Conservation (phyloP, 2,888 invertebrate genomes). For the Fragum fragum region DNA sequence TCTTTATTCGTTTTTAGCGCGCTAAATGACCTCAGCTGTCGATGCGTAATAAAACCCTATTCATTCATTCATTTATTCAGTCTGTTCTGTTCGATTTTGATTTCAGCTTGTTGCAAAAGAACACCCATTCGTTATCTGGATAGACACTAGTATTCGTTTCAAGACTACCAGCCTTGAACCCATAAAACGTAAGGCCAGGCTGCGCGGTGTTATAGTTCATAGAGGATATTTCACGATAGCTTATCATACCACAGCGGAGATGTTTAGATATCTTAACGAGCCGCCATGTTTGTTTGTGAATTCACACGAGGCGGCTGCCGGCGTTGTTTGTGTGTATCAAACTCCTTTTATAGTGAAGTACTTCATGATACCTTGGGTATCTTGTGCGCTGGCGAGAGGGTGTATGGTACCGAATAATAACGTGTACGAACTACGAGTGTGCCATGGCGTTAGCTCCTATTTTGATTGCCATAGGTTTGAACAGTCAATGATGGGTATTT, state of each 20-base stretch:
- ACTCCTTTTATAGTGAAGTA: neutral
- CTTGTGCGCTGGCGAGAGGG: neutral
- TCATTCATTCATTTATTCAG: no score
- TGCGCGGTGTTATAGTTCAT: neutral
- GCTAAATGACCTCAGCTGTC: no score
- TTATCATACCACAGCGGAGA: neutral
- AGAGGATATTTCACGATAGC: neutral
- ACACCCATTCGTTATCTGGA: neutral
- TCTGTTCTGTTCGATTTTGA: neutral
- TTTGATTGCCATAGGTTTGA: conserved; percentile 17
- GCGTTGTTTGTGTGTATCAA: neutral
- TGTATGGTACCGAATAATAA: conserved; percentile 1
- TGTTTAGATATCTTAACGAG: neutral
- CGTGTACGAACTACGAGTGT: neutral
- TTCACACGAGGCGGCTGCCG: neutral
- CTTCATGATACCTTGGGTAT: conserved; percentile 6
- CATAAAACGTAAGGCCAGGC: neutral
- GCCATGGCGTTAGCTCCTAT: neutral
- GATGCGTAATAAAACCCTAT: no score
- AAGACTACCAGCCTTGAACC: neutral
- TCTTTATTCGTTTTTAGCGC: no score
- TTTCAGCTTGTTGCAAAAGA: neutral
- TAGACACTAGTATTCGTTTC: neutral
- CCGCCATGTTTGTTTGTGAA: neutral
- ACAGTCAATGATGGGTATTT: conserved; percentile 15